Evolutionary conservation across 1,140 invertebrate species (phyloP).

Genomic region (Diabrotica virgifera): DNA sequence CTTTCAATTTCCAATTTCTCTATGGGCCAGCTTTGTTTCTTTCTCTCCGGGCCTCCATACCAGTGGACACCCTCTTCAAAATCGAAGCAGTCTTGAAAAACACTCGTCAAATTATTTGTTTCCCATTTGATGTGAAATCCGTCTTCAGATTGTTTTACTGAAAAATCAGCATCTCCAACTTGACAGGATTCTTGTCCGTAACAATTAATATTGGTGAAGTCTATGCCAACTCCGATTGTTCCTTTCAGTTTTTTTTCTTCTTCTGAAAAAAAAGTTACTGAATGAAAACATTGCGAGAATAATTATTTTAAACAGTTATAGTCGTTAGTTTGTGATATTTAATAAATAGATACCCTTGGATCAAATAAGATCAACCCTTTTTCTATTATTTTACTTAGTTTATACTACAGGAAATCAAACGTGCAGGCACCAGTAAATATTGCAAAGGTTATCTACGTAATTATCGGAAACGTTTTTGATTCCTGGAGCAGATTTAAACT

Average conservation of each 20-base stretch:
- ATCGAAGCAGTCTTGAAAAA: constrained; percentile 22
- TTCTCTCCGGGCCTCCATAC: constrained; percentile 25
- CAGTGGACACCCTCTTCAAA: constrained; percentile 12
- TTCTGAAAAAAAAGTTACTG: background rate
- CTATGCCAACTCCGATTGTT: background rate
- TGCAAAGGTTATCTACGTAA: too few species aligned
- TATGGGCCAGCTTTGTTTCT: constrained; percentile 56
- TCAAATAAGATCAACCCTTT: too few species aligned
- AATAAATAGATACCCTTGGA: too few species aligned
- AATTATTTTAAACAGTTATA: too few species aligned
- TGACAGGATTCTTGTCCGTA: background rate
- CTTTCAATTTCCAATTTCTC: constrained; percentile 56
- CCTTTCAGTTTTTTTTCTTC: constrained; percentile 3
- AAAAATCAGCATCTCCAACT: background rate
- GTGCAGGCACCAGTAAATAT: too few species aligned
- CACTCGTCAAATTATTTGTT: background rate
- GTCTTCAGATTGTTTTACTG: background rate
- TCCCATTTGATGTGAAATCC: constrained; percentile 26
- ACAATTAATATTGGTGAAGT: background rate
- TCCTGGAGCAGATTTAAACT: too few species aligned
- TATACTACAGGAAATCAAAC: too few species aligned
- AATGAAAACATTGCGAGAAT: too few species aligned
- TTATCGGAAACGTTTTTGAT: too few species aligned
- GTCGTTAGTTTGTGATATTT: too few species aligned
- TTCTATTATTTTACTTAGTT: too few species aligned